A percentile compares a stretch with the other conserved stretches of the same genome.
Evolutionary conservation across 2,888 invertebrate genomes (phyloP).

Genomic region (Melipona bicolor): DNA sequence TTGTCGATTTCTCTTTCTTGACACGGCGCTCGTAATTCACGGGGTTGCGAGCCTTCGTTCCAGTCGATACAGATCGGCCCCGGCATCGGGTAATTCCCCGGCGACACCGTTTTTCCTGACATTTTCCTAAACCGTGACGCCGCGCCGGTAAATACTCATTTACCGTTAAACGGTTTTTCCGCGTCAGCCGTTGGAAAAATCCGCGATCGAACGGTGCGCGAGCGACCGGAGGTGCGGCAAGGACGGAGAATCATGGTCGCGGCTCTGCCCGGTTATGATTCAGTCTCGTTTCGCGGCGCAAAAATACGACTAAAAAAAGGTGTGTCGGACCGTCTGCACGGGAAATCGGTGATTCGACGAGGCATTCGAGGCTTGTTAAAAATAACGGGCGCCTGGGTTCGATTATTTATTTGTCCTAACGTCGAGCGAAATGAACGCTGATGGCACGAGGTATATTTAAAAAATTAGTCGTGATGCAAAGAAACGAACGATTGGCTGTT

Average conservation of each 20-base stretch:
- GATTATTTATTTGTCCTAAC: background rate
- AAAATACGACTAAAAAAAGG: background rate
- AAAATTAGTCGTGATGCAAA: background rate
- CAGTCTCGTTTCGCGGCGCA: background rate
- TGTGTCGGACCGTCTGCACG: background rate
- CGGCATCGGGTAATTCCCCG: conserved; percentile 47
- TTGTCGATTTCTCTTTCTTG: conserved; percentile 41
- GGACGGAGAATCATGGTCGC: background rate
- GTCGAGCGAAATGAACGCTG: background rate
- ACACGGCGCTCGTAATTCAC: conserved; percentile 56
- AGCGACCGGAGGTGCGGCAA: no score
- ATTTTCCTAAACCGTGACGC: conserved; percentile 45
- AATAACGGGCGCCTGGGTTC: background rate
- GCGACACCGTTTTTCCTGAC: conserved; percentile 57
- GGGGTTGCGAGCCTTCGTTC: conserved; percentile 26
- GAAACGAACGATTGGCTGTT: background rate
- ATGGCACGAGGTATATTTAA: background rate
- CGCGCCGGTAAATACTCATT: conserved; percentile 44
- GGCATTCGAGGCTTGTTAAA: background rate
- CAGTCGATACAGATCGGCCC: conserved; percentile 59
- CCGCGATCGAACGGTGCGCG: conserved; percentile 14
- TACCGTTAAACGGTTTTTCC: conserved; percentile 36
- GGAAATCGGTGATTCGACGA: background rate
- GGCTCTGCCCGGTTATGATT: background rate
- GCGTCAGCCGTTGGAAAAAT: conserved; percentile 26